Conservation (phyloP, 2,113 vertebrate species). For the Syngnathus floridae region DNA sequence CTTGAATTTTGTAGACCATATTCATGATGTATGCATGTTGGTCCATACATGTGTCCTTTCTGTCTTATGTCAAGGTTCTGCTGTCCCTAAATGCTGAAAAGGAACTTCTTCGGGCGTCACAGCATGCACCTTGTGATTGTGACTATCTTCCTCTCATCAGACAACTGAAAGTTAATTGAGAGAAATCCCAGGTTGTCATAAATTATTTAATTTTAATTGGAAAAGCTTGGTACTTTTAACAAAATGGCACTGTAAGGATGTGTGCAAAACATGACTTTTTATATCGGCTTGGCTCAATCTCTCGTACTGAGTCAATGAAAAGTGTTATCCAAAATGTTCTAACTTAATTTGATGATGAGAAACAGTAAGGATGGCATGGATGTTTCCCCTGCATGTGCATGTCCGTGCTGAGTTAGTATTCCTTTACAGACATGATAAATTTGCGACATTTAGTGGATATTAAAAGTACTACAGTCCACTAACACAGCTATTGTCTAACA, state of each 20-base stretch:
- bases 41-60: neutral
- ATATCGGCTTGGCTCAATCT: neutral
- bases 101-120: conserved; percentile 45
- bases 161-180: conserved; percentile 21
- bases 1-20: neutral
- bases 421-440: neutral
- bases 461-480: too few relatives aligned
- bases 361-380: too few relatives aligned
- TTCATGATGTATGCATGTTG: neutral
- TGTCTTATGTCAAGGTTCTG: conserved; percentile 42
- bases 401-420: too few relatives aligned
- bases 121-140: conserved; percentile 21
- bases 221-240: neutral
- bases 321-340: too few relatives aligned
- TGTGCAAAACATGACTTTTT: neutral
- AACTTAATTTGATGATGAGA: too few relatives aligned
- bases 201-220: neutral
- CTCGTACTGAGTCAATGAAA: neutral
- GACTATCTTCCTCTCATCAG: conserved; percentile 44
- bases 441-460: neutral
- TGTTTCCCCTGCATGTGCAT: too few relatives aligned
- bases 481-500: too few relatives aligned
- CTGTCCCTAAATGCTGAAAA: conserved; percentile 44
- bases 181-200: neutral
- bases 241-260: neutral